phyloP scores from a whole-genome alignment of 2,888 invertebrate genomes.

The Argyresthia goedartella region DNA sequence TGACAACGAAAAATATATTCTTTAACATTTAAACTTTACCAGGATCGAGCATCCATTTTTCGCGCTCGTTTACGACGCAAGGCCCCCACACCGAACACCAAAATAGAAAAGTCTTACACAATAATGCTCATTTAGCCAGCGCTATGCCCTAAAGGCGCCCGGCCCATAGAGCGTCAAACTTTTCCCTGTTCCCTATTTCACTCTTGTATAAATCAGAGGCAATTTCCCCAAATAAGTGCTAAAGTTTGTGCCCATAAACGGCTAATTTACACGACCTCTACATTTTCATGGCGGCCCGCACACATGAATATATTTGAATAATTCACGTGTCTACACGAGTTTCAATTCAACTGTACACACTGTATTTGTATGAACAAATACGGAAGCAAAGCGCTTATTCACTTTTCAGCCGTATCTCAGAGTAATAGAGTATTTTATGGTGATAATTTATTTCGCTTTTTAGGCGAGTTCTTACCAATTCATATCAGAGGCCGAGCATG shows the following conservation, averaged over 20 bases:
- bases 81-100: neutral
- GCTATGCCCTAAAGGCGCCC: neutral
- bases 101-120: neutral
- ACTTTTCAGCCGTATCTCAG: neutral
- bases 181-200: neutral
- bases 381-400: neutral
- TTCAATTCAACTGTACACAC: neutral
- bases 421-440: neutral
- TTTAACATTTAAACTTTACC: no score
- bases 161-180: neutral
- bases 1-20: no score
- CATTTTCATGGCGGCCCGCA: conserved; percentile 26
- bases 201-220: neutral
- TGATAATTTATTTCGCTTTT: no score
- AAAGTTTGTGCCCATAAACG: conserved; percentile 15
- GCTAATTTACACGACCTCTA: conserved; percentile 25
- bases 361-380: neutral
- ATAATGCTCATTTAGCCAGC: neutral
- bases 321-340: conserved; percentile 16
- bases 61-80: neutral
- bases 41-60: neutral
- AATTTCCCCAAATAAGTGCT: neutral
- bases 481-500: neutral
- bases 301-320: conserved; percentile 53
- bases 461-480: neutral